Evolutionary conservation across 2,797 vertebrate genomes (phyloP), one percentile per base, ranked within the genome.

Genomic region (Pteropus rufus): DNA sequence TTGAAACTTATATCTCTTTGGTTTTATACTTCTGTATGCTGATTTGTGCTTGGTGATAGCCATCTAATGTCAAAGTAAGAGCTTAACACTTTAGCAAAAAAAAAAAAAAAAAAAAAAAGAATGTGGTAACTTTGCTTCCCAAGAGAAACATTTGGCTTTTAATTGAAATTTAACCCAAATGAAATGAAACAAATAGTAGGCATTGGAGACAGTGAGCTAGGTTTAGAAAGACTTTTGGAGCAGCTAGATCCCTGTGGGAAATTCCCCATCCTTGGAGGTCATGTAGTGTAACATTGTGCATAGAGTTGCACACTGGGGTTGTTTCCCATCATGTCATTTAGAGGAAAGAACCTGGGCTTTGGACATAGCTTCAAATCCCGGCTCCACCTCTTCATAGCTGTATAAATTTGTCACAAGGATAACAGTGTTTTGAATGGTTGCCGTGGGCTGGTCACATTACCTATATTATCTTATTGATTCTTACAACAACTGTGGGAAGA

Each of bases 301-400:
- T 15, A 58, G 64, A 56, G 31, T 31, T 82, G 34, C 80, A 58
- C 16, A 29, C 12, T 56, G n/a, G 39, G 52, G 44, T 91, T 95
- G 83, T 91, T 95, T 89, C 76, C 70, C 56, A 82, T 88, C 92
- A 89, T 86, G 85, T 92, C 72, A 93, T 91, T 93, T 94, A 87
- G 73, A 95, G 84, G 80, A 95, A 92, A 84, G 83, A 92, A 90
- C 60, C 58, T 91, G 41, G 29, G 36, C n/a, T 97, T 94, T 91
- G 72, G 49, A 75, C 31, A 70, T 46, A 65, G 44, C 58, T 82
- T 82, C 77, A 90, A 73, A 90, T 85, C 72, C 44, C 23, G 89
- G 29, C 23, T 77, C 41, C 8, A 36, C 31, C 5, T 26, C 21
- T 69, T 93, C 29, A 73, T 18, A 91, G 41, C 18, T 77, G 3